A percentile compares a stretch with the other conserved stretches of the same genome.
Evolutionary conservation across 1,140 invertebrate genomes (phyloP).

Genomic region (Ladona fulva): DNA sequence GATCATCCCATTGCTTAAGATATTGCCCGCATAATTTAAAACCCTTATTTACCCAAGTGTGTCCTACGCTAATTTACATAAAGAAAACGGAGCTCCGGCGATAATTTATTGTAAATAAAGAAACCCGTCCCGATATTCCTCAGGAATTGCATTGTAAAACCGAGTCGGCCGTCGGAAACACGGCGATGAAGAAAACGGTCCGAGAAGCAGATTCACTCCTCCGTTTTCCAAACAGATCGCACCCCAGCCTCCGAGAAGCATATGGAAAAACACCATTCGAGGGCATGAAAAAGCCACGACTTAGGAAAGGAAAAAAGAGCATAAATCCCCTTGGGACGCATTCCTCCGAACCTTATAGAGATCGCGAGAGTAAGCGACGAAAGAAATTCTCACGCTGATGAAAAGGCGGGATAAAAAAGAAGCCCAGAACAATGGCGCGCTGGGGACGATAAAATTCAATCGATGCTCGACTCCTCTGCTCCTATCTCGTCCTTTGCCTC

Average conservation of each 20-base stretch:
- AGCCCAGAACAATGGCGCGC: slow-evolving; percentile 1
- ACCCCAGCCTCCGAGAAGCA: background rate
- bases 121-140: too few species aligned
- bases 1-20: too few species aligned
- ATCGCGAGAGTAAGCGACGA: background rate
- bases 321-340: background rate
- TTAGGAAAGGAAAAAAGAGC: background rate
- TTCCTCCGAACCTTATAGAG: background rate
- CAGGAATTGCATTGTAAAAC: too few species aligned
- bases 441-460: slow-evolving; percentile 5
- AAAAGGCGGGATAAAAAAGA: background rate
- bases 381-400: slow-evolving; percentile 1
- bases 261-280: background rate
- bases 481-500: background rate
- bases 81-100: too few species aligned
- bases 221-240: too few species aligned
- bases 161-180: too few species aligned
- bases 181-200: too few species aligned
- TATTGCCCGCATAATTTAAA: too few species aligned
- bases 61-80: too few species aligned
- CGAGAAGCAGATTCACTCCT: too few species aligned
- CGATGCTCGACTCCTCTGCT: background rate
- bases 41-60: too few species aligned
- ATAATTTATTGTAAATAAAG: too few species aligned
- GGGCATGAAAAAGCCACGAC: background rate